These are phyloP conservation scores for Corvus hawaiiensis DNA, from an alignment of 2,113 vertebrate genomes.

Conservation along the genomic window DNA sequence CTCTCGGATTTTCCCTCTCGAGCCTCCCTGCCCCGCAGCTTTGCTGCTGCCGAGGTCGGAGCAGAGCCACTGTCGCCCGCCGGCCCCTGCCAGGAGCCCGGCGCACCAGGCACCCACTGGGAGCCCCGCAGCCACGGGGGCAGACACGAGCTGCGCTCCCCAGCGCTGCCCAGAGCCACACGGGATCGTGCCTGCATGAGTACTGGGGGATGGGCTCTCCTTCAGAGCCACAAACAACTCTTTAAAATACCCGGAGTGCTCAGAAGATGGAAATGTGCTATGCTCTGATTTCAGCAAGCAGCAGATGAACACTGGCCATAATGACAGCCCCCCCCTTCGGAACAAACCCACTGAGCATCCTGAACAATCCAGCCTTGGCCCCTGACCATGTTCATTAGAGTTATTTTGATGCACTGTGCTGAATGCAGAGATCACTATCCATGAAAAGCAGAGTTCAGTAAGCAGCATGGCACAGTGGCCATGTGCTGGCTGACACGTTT, in stretches of 20 bases:
- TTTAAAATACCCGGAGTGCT: background rate
- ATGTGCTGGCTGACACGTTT: background rate
- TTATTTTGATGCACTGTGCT: background rate
- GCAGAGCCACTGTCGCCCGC: background rate
- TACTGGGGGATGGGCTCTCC: background rate
- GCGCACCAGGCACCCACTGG: accelerated
- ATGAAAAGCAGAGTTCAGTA: background rate
- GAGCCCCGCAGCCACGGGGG: background rate
- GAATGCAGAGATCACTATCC: background rate
- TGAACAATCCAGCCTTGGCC: background rate
- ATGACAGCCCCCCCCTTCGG: background rate
- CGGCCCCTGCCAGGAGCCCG: background rate
- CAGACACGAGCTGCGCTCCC: accelerated
- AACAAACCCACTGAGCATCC: background rate
- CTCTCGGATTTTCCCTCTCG: accelerated
- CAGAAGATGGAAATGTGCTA: background rate
- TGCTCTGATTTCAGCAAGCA: background rate
- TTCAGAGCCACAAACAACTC: background rate
- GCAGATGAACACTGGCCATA: background rate
- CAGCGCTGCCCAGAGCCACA: accelerated
- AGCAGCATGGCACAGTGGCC: background rate
- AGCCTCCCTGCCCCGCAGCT: background rate
- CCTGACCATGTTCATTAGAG: background rate
- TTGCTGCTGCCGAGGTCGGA: background rate
- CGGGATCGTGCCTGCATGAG: background rate